Percentiles rank a stretch among this genome's conserved stretches.
Conservation (phyloP, 2,888 invertebrate species). For the Aelia acuminata region DNA sequence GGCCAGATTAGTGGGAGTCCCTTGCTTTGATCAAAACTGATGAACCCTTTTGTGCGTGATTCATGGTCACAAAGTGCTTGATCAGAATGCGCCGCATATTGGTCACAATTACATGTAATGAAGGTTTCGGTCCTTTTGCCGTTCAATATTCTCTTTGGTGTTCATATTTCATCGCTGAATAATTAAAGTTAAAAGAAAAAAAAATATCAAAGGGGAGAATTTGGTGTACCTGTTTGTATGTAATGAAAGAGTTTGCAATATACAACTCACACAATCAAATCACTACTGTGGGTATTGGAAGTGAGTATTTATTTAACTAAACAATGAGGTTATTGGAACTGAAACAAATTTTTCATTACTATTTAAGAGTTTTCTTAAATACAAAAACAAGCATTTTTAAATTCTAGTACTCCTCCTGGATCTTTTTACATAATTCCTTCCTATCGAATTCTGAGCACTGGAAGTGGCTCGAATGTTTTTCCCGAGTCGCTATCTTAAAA, state of each 20-base stretch:
- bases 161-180: not conserved
- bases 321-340: too few relatives aligned
- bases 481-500: too few relatives aligned
- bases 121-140: not conserved
- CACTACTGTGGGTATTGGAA: not conserved
- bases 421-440: too few relatives aligned
- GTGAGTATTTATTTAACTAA: not conserved
- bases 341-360: too few relatives aligned
- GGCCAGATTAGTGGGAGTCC: not conserved
- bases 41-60: conserved; percentile 45
- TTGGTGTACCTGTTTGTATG: not conserved
- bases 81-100: conserved; percentile 7
- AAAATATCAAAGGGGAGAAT: not conserved
- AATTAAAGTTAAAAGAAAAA: too few relatives aligned
- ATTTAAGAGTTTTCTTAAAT: too few relatives aligned
- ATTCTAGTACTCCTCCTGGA: too few relatives aligned
- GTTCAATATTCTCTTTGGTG: not conserved
- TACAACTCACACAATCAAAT: not conserved
- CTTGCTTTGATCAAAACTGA: conserved; percentile 38
- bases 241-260: not conserved
- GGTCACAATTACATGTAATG: conserved; percentile 1
- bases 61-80: conserved; percentile 43
- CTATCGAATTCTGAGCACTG: too few relatives aligned
- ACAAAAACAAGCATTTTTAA: too few relatives aligned
- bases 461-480: too few relatives aligned